Percentiles rank a stretch among this genome's conserved stretches.
These are phyloP conservation scores for Mobula hypostoma DNA, from an alignment of 2,113 vertebrate species.

Conservation along the genomic window DNA sequence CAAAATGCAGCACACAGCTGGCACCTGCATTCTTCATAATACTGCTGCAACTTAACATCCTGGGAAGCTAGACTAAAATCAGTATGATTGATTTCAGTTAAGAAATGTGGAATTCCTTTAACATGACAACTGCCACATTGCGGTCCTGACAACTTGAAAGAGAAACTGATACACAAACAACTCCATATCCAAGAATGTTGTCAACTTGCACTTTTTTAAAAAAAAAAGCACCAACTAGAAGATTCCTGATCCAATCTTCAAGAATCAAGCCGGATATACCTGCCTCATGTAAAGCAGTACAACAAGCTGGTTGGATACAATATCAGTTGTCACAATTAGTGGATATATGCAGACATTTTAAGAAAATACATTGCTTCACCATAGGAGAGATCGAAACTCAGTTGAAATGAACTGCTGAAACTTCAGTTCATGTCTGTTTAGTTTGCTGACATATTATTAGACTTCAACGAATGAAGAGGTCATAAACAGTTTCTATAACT, in stretches of 20 bases:
- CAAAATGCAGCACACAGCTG: slow-evolving; percentile 24
- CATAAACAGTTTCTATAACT: too few relatives aligned
- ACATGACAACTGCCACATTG: not conserved
- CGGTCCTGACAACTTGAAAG: not conserved
- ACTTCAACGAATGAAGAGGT: too few relatives aligned
- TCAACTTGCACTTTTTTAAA: not conserved
- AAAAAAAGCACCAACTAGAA: not conserved
- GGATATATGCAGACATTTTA: not conserved
- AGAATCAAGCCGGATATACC: not conserved
- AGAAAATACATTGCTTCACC: not conserved
- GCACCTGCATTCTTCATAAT: not conserved
- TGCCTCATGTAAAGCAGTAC: not conserved
- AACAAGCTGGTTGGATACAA: not conserved
- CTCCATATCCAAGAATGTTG: not conserved
- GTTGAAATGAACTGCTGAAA: too few relatives aligned
- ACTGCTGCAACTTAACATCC: not conserved
- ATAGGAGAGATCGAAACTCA: too few relatives aligned
- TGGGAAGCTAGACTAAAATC: not conserved
- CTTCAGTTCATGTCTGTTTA: too few relatives aligned
- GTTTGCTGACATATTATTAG: too few relatives aligned
- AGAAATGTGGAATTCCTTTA: not conserved
- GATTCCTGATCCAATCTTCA: not conserved
- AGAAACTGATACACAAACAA: not conserved
- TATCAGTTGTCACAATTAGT: not conserved
- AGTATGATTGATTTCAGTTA: not conserved